Percentiles rank a stretch among this genome's conserved stretches.
Evolutionary conservation across 2,888 invertebrate genomes (phyloP).

Genomic region (Harpagoxenus sublaevis): DNA sequence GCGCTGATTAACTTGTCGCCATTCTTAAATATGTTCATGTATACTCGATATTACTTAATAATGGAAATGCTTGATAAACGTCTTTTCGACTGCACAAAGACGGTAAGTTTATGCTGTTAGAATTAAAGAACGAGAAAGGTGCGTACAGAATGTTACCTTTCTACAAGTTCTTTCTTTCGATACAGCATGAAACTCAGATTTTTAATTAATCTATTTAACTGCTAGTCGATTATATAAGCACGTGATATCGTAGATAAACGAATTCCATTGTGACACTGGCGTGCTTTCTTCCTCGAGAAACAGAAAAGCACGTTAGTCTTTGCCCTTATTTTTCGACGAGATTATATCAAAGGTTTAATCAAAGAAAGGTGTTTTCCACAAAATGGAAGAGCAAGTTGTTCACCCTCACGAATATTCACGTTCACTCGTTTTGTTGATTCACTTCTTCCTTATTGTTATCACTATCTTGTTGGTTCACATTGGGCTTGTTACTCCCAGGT

Average conservation of each 20-base stretch:
- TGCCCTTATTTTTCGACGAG: conserved; percentile 46
- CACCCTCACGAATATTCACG: conserved; percentile 58
- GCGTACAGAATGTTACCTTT: conserved; percentile 45
- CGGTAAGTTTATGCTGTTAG: conserved; percentile 43
- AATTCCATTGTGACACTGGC: conserved; percentile 48
- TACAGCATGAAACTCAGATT: conserved; percentile 46
- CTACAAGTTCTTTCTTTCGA: conserved; percentile 36
- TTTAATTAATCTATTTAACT: conserved; percentile 51
- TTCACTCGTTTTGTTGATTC: conserved; percentile 85
- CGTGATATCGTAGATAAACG: conserved; percentile 50
- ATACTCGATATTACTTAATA: conserved; percentile 47
- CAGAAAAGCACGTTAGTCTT: conserved; percentile 47
- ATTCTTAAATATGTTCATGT: conserved; percentile 53
- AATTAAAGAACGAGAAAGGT: conserved; percentile 50
- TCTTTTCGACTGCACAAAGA: conserved; percentile 41
- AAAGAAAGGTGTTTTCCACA: conserved; percentile 58
- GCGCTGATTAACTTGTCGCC: conserved; percentile 44
- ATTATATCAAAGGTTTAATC: conserved; percentile 57
- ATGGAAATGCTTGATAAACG: conserved; percentile 56
- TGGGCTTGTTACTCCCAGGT: conserved; percentile 80
- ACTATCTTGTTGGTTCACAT: conserved; percentile 82
- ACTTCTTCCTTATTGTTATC: conserved; percentile 84
- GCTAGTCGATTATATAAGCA: conserved; percentile 52
- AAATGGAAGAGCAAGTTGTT: conserved; percentile 53
- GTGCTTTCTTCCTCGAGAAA: conserved; percentile 15